These are phyloP conservation scores for Drosophila macrothrix DNA, from an alignment of 2,888 invertebrate genomes.

Conservation along the genomic window DNA sequence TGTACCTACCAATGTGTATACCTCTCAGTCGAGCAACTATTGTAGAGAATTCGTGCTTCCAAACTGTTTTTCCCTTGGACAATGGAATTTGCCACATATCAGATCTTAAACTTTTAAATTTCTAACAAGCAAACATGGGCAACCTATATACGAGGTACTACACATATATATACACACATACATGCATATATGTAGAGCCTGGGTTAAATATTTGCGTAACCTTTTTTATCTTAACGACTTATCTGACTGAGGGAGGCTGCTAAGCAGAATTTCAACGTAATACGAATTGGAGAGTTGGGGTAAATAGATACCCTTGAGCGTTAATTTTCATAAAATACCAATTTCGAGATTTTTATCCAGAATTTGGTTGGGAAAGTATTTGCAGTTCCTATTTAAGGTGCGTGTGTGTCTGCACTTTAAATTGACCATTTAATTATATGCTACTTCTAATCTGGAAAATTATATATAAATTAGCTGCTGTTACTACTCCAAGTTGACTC, in stretches of 20 bases:
- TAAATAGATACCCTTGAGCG: constrained; percentile 62
- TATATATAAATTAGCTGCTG: constrained; percentile 65
- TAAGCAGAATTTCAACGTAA: constrained; percentile 28
- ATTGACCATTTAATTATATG: constrained; percentile 46
- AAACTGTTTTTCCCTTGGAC: constrained; percentile 50
- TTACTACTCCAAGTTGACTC: not conserved
- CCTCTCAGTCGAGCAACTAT: not conserved
- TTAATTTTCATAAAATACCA: constrained; percentile 80
- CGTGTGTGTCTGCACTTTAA: constrained; percentile 7
- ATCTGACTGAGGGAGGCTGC: constrained; percentile 52
- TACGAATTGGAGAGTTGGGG: not conserved
- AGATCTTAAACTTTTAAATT: constrained; percentile 69
- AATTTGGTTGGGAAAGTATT: constrained; percentile 42
- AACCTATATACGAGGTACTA: constrained; percentile 31
- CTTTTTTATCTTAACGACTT: constrained; percentile 75
- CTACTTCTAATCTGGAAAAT: constrained; percentile 46
- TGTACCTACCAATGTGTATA: too few relatives aligned
- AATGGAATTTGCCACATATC: constrained; percentile 64
- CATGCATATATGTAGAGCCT: constrained; percentile 5
- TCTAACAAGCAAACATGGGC: constrained; percentile 46
- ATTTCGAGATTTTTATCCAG: constrained; percentile 63
- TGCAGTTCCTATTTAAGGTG: constrained; percentile 20
- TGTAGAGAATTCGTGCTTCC: constrained; percentile 3
- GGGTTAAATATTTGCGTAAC: constrained; percentile 69
- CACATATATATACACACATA: too few relatives aligned